These are phyloP conservation scores for Apotomis turbidana DNA, from an alignment of 2,888 invertebrate species.

Conservation along the genomic window DNA sequence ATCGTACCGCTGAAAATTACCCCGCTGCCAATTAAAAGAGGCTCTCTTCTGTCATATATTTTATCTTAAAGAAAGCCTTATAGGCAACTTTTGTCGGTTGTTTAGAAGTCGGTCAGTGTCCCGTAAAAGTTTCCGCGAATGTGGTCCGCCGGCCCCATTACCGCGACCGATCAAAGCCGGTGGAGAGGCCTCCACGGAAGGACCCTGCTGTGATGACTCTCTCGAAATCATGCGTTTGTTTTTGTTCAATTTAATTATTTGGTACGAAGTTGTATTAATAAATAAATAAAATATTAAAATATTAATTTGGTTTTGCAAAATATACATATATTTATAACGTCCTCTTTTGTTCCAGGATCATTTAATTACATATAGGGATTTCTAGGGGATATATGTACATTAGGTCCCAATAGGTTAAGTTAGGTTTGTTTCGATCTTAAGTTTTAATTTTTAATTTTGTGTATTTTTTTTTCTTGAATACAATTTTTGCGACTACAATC, in stretches of 20 bases:
- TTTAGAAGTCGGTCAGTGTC: constrained; percentile 78
- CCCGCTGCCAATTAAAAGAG: constrained; percentile 14
- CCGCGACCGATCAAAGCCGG: constrained; percentile 73
- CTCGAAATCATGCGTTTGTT: constrained; percentile 64
- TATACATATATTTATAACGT: too few species aligned
- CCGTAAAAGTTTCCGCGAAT: constrained; percentile 78
- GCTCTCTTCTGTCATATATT: constrained; percentile 21
- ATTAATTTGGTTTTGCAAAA: too few species aligned
- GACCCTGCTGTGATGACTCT: constrained; percentile 61
- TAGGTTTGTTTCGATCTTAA: too few species aligned
- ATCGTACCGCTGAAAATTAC: too few species aligned
- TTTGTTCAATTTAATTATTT: constrained; percentile 48
- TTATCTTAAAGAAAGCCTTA: constrained; percentile 60
- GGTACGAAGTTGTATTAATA: neutral
- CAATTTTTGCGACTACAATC: too few species aligned
- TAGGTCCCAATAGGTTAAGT: too few species aligned
- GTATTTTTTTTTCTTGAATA: too few species aligned
- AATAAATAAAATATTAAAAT: too few species aligned
- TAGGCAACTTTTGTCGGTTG: constrained; percentile 62
- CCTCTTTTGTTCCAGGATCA: too few species aligned
- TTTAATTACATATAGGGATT: too few species aligned
- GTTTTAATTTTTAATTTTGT: too few species aligned
- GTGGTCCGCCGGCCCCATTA: constrained; percentile 67
- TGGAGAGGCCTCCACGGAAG: constrained; percentile 52
- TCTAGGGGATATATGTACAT: too few species aligned